These are phyloP conservation scores for Ptychobarbus kaznakovi DNA, from an alignment of 2,797 vertebrate species.

Conservation along the genomic window DNA sequence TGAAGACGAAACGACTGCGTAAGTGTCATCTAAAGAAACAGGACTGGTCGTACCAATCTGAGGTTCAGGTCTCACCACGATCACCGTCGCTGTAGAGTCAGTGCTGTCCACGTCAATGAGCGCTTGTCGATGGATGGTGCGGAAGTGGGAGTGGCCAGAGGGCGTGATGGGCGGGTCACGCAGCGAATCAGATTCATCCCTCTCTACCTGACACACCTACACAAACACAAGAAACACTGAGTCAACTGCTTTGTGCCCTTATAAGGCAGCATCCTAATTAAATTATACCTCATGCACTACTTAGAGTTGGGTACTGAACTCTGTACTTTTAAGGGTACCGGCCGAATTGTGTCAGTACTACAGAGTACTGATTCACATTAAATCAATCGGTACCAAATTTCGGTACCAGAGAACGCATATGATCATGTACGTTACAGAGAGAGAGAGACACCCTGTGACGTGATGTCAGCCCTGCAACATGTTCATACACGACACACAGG, in stretches of 20 bases:
- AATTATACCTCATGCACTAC: background rate
- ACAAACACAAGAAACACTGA: conserved; percentile 5
- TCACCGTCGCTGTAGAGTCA: conserved; percentile 62
- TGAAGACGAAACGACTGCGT: conserved; percentile 50
- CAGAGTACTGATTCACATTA: no score
- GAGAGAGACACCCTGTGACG: no score
- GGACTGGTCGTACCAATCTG: conserved; percentile 64
- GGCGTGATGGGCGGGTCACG: conserved; percentile 35
- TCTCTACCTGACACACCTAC: conserved; percentile 74
- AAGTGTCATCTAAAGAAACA: conserved; percentile 32
- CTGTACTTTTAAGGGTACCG: no score
- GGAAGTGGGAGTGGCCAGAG: conserved; percentile 71
- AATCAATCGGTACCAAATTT: no score
- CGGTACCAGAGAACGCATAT: no score
- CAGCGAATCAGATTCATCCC: conserved; percentile 62
- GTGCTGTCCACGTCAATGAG: conserved; percentile 73
- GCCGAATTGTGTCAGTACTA: no score
- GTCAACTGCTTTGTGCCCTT: background rate
- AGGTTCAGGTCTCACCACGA: conserved; percentile 76
- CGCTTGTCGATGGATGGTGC: conserved; percentile 77
- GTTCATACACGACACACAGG: no score
- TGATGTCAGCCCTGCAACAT: no score
- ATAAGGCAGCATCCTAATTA: background rate
- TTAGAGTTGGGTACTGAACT: no score
- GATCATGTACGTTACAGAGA: no score